Evolutionary conservation across 2,888 invertebrate genomes (phyloP).

Genomic region (Eupithecia tripunctaria): DNA sequence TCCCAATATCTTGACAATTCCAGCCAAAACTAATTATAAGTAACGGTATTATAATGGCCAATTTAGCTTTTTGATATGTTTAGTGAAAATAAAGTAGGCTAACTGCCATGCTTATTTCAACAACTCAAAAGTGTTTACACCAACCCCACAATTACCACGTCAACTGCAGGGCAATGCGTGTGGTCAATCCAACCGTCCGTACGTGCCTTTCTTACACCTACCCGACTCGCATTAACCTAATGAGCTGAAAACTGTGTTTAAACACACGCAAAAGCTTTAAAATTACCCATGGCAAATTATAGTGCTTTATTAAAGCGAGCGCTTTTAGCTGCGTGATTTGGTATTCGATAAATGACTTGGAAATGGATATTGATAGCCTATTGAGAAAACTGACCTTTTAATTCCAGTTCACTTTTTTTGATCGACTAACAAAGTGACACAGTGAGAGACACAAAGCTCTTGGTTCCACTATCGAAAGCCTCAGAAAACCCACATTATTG

Average conservation of each 20-base stretch:
- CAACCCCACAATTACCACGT: constrained; percentile 28
- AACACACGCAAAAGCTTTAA: constrained; percentile 39
- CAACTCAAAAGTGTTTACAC: constrained; percentile 10
- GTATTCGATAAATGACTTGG: not conserved
- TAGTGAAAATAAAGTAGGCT: not conserved
- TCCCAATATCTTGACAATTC: not conserved
- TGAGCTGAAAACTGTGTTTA: constrained; percentile 42
- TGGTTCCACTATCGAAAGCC: not conserved
- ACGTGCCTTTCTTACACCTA: constrained; percentile 38
- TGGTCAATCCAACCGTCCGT: constrained; percentile 33
- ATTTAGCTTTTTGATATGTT: not conserved
- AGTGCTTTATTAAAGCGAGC: not conserved
- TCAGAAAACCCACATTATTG: not conserved
- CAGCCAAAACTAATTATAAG: not conserved
- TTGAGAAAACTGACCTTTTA: not conserved
- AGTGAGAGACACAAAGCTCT: not conserved
- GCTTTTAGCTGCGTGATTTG: not conserved
- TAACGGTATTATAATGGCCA: not conserved
- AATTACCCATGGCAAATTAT: not conserved
- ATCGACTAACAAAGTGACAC: not conserved
- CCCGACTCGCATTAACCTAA: constrained; percentile 43
- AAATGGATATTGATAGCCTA: not conserved
- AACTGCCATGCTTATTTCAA: not conserved
- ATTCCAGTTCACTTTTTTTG: not conserved
- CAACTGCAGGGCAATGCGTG: constrained; percentile 36